A percentile compares a stretch with the other conserved stretches of the same genome.
Conservation (phyloP, 2,113 vertebrate species). For the Pelecanoides urinatrix region DNA sequence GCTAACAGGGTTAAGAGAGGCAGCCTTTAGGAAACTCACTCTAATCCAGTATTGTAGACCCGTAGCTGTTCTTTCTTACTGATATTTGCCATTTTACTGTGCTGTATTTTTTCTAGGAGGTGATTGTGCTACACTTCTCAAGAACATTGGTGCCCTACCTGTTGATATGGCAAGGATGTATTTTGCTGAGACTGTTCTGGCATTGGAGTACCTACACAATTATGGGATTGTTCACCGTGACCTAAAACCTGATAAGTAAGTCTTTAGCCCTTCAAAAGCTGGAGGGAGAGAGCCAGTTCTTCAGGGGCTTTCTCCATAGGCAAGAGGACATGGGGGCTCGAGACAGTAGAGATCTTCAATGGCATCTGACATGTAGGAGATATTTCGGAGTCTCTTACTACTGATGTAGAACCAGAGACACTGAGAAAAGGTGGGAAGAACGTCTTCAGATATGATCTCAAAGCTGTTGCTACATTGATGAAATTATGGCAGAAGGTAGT, state of each 20-base stretch:
- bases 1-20: not conserved
- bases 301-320: not conserved
- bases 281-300: not conserved
- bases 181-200: conserved; percentile 95
- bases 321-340: not conserved
- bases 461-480: not conserved
- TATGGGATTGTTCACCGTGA: conserved; percentile 98
- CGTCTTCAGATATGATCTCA: not conserved
- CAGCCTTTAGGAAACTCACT: not conserved
- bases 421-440: not conserved
- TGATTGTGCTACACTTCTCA: conserved; percentile 94
- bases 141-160: conserved; percentile 93
- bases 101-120: conserved; percentile 75
- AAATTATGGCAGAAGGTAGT: not conserved
- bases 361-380: not conserved
- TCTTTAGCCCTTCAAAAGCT: not conserved
- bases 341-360: not conserved
- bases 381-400: not conserved
- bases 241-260: conserved; percentile 98
- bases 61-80: not conserved
- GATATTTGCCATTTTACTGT: not conserved
- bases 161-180: conserved; percentile 97
- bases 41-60: not conserved
- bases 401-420: not conserved
- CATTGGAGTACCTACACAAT: conserved; percentile 94